Base-by-base conservation (phyloP, 2,113 vertebrate species). In the Rhagologus leucostigma region DNA sequence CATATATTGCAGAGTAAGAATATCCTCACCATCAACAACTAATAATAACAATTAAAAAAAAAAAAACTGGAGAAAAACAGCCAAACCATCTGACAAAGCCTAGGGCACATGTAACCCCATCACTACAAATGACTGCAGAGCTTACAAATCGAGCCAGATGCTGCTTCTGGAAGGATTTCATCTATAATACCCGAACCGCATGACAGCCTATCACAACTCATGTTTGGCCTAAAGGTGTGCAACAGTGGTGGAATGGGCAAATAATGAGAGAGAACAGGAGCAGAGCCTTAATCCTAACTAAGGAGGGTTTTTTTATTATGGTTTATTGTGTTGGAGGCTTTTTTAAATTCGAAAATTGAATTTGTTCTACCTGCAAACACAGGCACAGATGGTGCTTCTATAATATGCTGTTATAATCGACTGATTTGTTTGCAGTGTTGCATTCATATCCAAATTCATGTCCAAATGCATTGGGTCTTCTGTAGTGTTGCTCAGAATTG, bases 121-220 rank as follows among this genome's bases (percentile, higher is more conserved):
- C 90, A 92, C 93, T 95, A 93, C 88, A 96, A 97, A 97, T 95
- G 95, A 96, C 95, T 95, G 93, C 90, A 81, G 90, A 97, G 93
- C 86, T 96, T 95, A 96, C 94, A 96, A 97, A 96, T 96, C 42
- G 78, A 96, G 93, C 96, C 97, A 97, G 97, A 97, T 97, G 96
- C 95, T 96, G 90, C 94, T 96, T 94, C 96, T 95, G 94, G 97
- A 97, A 97, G 75, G 88, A 96, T 97, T 97, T 97, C 88, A 97
- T 97, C 96, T 84, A 96, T 97, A 97, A 97, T 92, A 96, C 46
- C 73, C 46, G 86, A 95, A 95, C 35, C 1, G 0, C 85, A 22
- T 96, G 96, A 97, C 97, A 97, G 85, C 86, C 93, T 94, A 97
- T 90, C 95, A 96, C 93, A 96, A 91, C 86, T 96, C 94, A 95